phyloP scores from a whole-genome alignment of 2,888 invertebrate genomes.

The Drosophila leonis region DNA sequence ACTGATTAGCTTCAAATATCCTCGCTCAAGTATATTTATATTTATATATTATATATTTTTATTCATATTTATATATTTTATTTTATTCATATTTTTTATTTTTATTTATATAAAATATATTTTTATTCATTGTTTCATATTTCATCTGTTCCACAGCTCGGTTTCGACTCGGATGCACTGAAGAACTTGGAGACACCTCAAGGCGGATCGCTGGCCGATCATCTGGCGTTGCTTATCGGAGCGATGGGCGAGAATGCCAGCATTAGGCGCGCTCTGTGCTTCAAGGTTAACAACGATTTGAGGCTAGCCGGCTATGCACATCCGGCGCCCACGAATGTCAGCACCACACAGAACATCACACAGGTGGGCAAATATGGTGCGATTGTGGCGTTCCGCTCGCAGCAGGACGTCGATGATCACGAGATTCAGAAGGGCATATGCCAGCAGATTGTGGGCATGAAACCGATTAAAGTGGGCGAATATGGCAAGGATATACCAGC shows the following conservation, averaged over 20 bases:
- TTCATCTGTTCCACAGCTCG: constrained; percentile 61
- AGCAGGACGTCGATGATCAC: constrained; percentile 85
- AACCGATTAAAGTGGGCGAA: constrained; percentile 91
- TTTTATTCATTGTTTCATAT: neutral
- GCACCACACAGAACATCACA: constrained; percentile 84
- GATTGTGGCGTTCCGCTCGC: constrained; percentile 89
- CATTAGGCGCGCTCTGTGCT: constrained; percentile 91
- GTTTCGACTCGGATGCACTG: constrained; percentile 89
- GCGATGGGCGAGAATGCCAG: constrained; percentile 96
- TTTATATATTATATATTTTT: neutral
- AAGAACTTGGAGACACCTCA: constrained; percentile 88
- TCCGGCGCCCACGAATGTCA: constrained; percentile 87
- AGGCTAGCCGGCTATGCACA: constrained; percentile 90
- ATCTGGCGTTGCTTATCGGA: constrained; percentile 94
- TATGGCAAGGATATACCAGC: constrained; percentile 88
- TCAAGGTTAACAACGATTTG: constrained; percentile 88
- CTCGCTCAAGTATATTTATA: neutral
- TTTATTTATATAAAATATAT: neutral
- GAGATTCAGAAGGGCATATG: constrained; percentile 90
- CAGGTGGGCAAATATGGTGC: constrained; percentile 94
- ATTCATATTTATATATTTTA: neutral
- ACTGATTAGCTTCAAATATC: neutral
- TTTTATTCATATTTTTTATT: neutral
- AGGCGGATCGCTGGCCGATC: constrained; percentile 92
- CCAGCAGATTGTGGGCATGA: constrained; percentile 97